Evolutionary conservation across 2,888 invertebrate genomes (phyloP).

Genomic region (Drosophila dives): DNA sequence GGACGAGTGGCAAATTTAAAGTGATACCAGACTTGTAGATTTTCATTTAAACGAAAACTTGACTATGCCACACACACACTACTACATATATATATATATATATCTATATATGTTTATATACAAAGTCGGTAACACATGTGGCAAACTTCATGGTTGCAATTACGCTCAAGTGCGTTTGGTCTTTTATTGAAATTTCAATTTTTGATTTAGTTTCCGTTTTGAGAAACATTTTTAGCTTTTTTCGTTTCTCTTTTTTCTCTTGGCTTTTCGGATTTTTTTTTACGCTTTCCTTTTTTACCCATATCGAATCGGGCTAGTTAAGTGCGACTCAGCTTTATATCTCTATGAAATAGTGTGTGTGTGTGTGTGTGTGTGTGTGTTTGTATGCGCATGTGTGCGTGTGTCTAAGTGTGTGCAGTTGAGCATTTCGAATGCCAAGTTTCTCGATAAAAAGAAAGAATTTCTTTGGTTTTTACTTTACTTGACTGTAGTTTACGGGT

Average conservation of each 20-base stretch:
- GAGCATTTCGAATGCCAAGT: slow-evolving; percentile 66
- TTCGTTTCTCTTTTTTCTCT: slow-evolving; percentile 12
- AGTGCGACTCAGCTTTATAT: slow-evolving; percentile 65
- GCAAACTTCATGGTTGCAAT: slow-evolving; percentile 61
- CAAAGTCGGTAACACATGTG: slow-evolving; percentile 30
- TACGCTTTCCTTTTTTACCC: slow-evolving; percentile 23
- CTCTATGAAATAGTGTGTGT: slow-evolving; percentile 13
- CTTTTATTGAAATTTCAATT: slow-evolving; percentile 71
- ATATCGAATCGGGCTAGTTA: slow-evolving; percentile 61
- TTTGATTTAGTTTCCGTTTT: slow-evolving; percentile 54
- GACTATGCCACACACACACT: slow-evolving; percentile 43
- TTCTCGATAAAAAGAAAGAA: slow-evolving; percentile 67
- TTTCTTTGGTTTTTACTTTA: slow-evolving; percentile 50
- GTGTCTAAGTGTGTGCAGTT: slow-evolving; percentile 21
- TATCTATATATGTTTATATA: too few relatives aligned
- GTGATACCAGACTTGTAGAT: slow-evolving; percentile 19
- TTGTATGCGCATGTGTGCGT: too few relatives aligned
- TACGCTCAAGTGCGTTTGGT: slow-evolving; percentile 78
- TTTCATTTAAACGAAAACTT: slow-evolving; percentile 68
- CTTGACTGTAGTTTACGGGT: slow-evolving; percentile 20
- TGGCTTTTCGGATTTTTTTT: slow-evolving; percentile 12
- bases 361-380: slow-evolving; percentile 25
- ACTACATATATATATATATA: not conserved
- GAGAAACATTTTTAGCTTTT: not conserved
- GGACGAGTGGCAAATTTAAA: slow-evolving; percentile 47